phyloP scores from a whole-genome alignment of 2,888 invertebrate species.

The Drosophila engyochracea region DNA sequence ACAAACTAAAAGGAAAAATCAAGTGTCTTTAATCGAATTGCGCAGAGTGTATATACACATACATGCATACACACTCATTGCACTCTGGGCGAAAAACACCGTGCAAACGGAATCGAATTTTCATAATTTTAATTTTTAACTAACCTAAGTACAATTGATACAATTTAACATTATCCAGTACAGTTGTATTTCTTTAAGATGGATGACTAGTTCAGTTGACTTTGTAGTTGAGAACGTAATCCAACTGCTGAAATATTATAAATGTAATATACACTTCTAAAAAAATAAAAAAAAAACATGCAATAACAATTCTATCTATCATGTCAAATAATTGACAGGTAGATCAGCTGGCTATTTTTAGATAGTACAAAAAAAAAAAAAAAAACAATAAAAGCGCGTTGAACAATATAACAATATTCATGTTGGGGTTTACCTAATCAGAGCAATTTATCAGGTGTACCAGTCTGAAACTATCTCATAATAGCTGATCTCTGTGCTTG shows the following conservation, averaged over 20 bases:
- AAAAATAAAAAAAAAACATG: neutral
- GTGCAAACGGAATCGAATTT: neutral
- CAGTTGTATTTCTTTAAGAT: neutral
- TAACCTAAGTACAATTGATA: neutral
- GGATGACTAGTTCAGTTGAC: neutral
- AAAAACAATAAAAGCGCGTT: neutral
- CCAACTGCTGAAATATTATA: neutral
- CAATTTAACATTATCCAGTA: neutral
- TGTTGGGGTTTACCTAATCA: neutral
- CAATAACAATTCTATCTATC: neutral
- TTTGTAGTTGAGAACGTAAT: neutral
- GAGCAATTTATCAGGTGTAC: neutral
- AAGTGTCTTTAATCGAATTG: too few species aligned
- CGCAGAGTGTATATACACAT: neutral
- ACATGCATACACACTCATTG: too few species aligned
- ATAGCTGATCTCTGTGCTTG: neutral
- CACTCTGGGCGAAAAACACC: too few species aligned
- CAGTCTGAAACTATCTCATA: neutral
- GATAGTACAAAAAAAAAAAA: neutral
- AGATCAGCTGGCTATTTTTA: neutral
- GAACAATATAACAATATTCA: neutral
- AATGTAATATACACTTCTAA: neutral
- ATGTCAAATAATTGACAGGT: neutral
- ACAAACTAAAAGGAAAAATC: neutral
- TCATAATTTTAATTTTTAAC: neutral